Evolutionary conservation across 2,888 invertebrate genomes (phyloP), one percentile per base, ranked within the genome.

Genomic region (Azorinus chamasolen): DNA sequence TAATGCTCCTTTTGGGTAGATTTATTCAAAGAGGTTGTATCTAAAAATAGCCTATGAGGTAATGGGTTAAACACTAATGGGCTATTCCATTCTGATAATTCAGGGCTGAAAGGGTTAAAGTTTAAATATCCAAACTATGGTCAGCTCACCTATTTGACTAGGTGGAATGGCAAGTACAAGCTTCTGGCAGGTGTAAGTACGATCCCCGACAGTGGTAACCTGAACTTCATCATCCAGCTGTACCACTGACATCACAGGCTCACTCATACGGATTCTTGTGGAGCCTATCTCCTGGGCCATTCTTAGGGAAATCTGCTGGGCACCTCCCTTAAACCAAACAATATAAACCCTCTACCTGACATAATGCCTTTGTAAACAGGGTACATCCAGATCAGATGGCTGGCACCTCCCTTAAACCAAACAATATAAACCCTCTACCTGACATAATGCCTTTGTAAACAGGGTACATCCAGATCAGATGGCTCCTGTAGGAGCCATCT

Each of bases 151-250:
- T 63, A 86, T 81, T 46, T 87, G 83, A 22, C 83, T 76, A 18
- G 92, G 92, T 32, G 93, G 93, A 41, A 89, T 85, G 10, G 92
- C 90, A 25, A 92, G 55, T 37, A 93, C 88, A 8, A 89, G 77
- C 46, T 87, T 84, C 39, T 87, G 73, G 64, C 91, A 90, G 32
- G 61, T 76, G 68, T 85, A 88, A 6, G 89, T 89, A 32, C 66
- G 72, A 20, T 66, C 68, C 16, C 87, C 87, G 16, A 65, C 77
- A 6, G 88, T 85, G 5, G 66, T 80, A 0, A 91, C 86, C 2
- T 45, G 62, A 4, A 88, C 87, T 20, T 73, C 77, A n/a, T 78
- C 69, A 16, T 50, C 76, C 85, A 86, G 90, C 86, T 92, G 92
- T 22, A 77, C 63, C 46, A 92, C 83, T n/a, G 59, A 62, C 5